These are phyloP conservation scores for Gallinago paraguaiae DNA, from an alignment of 2,113 vertebrate genomes.

Conservation along the genomic window DNA sequence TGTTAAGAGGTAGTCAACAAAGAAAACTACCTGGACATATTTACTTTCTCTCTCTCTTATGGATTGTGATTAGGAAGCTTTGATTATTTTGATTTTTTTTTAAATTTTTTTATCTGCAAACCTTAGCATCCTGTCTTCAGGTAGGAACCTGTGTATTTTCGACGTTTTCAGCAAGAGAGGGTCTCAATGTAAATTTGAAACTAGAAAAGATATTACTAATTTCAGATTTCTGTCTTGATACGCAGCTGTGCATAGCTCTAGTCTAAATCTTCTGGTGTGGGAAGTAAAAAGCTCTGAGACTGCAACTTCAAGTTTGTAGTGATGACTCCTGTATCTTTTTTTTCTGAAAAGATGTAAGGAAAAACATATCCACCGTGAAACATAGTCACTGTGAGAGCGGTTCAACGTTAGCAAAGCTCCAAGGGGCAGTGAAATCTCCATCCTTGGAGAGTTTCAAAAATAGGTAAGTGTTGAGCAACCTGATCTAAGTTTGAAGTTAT, in stretches of 20 bases:
- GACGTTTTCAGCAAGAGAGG: not conserved
- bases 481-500: not conserved
- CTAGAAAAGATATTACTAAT: not conserved
- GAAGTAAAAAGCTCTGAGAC: not conserved
- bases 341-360: not conserved
- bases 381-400: not conserved
- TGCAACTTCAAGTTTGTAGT: not conserved
- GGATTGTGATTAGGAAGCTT: not conserved
- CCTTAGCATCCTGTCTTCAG: not conserved
- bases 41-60: not conserved
- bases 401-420: not conserved
- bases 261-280: not conserved
- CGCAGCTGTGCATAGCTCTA: not conserved
- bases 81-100: not conserved
- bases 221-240: not conserved
- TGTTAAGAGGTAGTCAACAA: not conserved
- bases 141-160: not conserved
- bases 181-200: not conserved
- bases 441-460: not conserved
- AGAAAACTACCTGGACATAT: not conserved
- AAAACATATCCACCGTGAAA: not conserved
- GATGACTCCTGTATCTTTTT: not conserved
- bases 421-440: not conserved
- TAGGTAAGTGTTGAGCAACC: not conserved
- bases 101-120: not conserved